phyloP scores from a whole-genome alignment of 2,113 vertebrate genomes.

The Formicarius rufipectus region DNA sequence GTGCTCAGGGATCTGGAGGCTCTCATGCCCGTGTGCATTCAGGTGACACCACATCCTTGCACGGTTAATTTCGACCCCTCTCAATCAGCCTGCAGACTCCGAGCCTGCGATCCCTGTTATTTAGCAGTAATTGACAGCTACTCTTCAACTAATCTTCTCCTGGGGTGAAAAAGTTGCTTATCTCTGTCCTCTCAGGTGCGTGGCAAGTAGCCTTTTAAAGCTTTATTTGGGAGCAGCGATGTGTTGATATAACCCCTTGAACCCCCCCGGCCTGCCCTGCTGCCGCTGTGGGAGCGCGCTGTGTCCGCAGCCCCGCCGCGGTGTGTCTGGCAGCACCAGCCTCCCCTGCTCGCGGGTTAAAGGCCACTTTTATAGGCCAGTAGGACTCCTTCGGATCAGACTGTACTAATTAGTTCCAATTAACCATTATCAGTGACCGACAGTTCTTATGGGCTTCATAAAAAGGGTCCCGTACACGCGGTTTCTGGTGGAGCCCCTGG shows the following conservation, averaged over 20 bases:
- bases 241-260: background rate
- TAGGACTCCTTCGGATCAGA: background rate
- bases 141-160: background rate
- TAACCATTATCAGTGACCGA: background rate
- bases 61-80: background rate
- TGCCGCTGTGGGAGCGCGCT: fast-evolving
- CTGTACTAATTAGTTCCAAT: conserved; percentile 4
- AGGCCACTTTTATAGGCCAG: background rate
- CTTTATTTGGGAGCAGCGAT: background rate
- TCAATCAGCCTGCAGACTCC: background rate
- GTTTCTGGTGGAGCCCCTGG: background rate
- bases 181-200: background rate
- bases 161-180: background rate
- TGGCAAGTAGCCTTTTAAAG: background rate
- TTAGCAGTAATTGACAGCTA: background rate
- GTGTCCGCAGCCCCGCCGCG: background rate
- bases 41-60: background rate
- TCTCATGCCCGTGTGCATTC: fast-evolving
- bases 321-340: background rate
- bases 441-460: background rate
- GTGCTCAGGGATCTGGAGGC: fast-evolving
- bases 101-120: background rate
- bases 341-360: background rate
- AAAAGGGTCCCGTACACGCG: background rate
- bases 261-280: background rate